Percentiles rank a stretch among this genome's conserved stretches.
Conservation (phyloP, 2,797 vertebrate genomes). For the Acanthurus leucopareius region DNA sequence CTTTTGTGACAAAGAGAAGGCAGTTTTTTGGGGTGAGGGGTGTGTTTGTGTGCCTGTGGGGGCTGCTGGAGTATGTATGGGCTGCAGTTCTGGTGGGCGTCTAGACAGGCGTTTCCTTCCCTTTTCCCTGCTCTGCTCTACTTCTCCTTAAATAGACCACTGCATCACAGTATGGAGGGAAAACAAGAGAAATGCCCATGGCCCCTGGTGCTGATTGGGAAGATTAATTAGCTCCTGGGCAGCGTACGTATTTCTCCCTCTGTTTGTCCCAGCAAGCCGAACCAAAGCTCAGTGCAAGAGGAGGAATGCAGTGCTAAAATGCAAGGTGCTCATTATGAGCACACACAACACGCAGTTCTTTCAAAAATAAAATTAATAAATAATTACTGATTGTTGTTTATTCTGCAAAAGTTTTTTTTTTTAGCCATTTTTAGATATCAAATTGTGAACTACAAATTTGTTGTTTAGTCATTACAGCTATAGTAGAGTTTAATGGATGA, state of each 20-base stretch:
- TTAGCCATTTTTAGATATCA: neutral
- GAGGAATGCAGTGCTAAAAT: conserved; percentile 33
- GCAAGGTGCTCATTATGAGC: conserved; percentile 40
- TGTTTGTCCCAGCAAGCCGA: conserved; percentile 77
- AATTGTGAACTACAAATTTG: neutral
- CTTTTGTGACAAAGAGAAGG: conserved; percentile 34
- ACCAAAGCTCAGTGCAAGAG: conserved; percentile 22
- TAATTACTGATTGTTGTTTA: no score
- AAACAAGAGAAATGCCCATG: conserved; percentile 85
- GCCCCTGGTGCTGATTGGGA: conserved; percentile 84
- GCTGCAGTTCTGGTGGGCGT: conserved; percentile 82
- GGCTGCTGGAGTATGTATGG: conserved; percentile 85
- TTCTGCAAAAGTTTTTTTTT: no score
- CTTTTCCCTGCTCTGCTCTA: conserved; percentile 81
- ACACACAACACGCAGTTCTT: neutral
- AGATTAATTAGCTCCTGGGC: conserved; percentile 87
- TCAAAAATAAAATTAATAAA: conserved; percentile 4
- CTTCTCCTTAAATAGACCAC: conserved; percentile 85
- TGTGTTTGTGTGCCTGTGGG: conserved; percentile 69
- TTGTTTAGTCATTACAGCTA: neutral
- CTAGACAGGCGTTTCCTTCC: conserved; percentile 90
- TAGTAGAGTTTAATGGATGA: no score
- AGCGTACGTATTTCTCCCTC: conserved; percentile 51
- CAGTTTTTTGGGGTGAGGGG: conserved; percentile 48
- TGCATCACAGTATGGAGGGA: conserved; percentile 69